Conservation (phyloP, 2,113 vertebrate genomes). For the Siniperca knerii region DNA sequence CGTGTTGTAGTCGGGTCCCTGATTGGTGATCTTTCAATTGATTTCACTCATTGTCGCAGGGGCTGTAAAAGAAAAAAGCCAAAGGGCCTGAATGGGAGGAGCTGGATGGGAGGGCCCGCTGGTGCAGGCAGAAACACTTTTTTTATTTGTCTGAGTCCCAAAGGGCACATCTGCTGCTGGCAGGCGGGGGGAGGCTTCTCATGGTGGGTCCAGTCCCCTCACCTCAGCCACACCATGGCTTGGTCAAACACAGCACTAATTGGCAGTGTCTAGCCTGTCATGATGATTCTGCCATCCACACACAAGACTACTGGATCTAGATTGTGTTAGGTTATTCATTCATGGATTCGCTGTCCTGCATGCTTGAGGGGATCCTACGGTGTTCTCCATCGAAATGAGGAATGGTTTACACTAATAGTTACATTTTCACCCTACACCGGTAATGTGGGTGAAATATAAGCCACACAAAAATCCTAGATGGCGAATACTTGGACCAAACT, state of each 20-base stretch:
- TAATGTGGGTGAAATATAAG: not conserved
- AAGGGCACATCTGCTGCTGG: constrained; percentile 77
- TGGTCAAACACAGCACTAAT: constrained; percentile 30
- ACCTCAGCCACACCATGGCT: constrained; percentile 29
- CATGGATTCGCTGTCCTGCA: not conserved
- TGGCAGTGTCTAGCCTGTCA: not conserved
- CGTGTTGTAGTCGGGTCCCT: constrained; percentile 61
- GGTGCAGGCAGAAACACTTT: constrained; percentile 71
- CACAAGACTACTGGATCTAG: not conserved
- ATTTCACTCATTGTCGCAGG: constrained; percentile 71
- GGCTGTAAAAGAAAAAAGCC: constrained; percentile 75
- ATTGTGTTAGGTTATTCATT: not conserved
- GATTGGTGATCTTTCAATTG: constrained; percentile 81
- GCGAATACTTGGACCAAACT: not conserved
- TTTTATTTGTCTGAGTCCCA: constrained; percentile 76
- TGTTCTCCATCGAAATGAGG: not conserved
- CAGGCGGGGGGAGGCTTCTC: constrained; percentile 58
- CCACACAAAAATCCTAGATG: not conserved
- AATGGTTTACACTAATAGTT: not conserved
- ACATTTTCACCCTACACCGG: not conserved
- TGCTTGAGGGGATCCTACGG: not conserved
- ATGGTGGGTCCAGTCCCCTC: constrained; percentile 40
- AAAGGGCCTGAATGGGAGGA: constrained; percentile 70
- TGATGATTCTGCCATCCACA: constrained; percentile 3
- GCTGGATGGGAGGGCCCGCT: constrained; percentile 48